Percentiles rank a stretch among this genome's conserved stretches.
phyloP scores from a whole-genome alignment of 2,797 vertebrate species.

The Anolis apletophallus region DNA sequence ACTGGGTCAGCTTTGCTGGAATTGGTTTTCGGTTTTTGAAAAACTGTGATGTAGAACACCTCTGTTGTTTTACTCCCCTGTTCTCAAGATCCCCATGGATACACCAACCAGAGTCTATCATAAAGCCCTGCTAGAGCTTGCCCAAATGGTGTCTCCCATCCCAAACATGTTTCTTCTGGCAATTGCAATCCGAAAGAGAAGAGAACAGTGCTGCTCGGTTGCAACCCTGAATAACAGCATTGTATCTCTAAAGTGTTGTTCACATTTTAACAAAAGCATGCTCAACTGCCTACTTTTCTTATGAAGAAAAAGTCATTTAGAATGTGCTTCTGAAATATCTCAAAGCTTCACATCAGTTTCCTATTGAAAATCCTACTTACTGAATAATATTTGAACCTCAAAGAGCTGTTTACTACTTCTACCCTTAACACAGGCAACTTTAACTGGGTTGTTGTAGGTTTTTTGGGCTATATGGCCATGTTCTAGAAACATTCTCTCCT shows the following conservation, averaged over 20 bases:
- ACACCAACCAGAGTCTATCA: background rate
- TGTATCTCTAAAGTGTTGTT: background rate
- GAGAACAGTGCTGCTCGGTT: background rate
- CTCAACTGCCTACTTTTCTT: background rate
- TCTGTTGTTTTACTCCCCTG: background rate
- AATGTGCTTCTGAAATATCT: background rate
- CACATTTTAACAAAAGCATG: background rate
- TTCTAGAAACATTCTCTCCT: too few relatives aligned
- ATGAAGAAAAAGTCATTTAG: background rate
- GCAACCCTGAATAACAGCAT: background rate
- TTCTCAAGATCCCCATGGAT: background rate
- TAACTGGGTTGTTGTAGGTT: background rate
- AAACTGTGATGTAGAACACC: background rate
- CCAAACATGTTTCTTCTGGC: background rate
- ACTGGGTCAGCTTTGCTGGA: constrained; percentile 4
- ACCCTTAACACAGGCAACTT: background rate
- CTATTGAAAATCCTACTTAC: background rate
- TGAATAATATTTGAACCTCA: background rate
- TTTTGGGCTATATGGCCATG: too few relatives aligned
- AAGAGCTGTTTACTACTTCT: background rate
- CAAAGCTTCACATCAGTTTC: background rate
- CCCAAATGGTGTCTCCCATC: background rate
- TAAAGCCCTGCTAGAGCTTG: background rate
- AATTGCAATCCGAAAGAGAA: background rate
- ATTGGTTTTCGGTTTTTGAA: background rate